Evolutionary conservation across 2,797 vertebrate genomes (phyloP).

Genomic region (Psittacula echo): DNA sequence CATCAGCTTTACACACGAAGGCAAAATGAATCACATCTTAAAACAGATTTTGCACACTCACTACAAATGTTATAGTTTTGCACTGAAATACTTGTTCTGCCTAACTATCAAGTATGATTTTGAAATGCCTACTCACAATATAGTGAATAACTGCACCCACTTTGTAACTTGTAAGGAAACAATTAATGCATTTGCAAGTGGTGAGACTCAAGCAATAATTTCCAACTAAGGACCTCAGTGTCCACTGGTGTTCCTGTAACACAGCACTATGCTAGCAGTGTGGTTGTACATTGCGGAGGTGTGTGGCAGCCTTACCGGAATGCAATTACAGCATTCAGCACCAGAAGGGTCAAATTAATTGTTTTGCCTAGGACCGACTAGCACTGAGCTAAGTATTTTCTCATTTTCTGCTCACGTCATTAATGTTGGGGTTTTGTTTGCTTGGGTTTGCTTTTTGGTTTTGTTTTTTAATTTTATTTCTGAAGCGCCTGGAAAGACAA

Average conservation of each 20-base stretch:
- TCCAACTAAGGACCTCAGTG: background rate
- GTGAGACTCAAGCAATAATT: background rate
- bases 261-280: background rate
- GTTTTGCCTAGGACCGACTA: background rate
- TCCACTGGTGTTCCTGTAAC: background rate
- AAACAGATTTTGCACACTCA: background rate
- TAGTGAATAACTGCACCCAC: background rate
- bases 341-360: background rate
- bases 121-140: background rate
- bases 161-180: background rate
- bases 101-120: background rate
- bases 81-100: background rate
- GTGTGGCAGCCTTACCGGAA: background rate
- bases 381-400: background rate
- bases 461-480: background rate
- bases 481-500: background rate
- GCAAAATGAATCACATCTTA: background rate
- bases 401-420: background rate
- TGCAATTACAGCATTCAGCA: background rate
- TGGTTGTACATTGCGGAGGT: accelerated
- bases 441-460: background rate
- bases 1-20: background rate
- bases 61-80: background rate
- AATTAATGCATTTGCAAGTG: background rate
- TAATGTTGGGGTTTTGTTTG: background rate